Evolutionary conservation across 2,113 vertebrate genomes (phyloP).

Genomic region (Laterallus jamaicensis): DNA sequence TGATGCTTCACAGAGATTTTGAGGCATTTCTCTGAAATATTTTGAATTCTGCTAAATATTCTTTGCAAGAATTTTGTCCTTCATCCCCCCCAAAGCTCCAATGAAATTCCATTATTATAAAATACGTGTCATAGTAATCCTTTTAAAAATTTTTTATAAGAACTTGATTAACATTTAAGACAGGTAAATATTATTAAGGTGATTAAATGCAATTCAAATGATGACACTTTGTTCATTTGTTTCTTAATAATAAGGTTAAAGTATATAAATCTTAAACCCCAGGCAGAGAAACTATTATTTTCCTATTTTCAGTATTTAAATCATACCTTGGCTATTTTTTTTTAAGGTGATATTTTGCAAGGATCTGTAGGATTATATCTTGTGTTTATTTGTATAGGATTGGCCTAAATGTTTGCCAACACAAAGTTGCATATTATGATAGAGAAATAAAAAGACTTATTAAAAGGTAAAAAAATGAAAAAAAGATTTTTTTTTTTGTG

Average conservation of each 20-base stretch:
- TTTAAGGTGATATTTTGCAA: background rate
- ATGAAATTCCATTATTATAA: background rate
- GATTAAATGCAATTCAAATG: background rate
- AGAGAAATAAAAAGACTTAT: background rate
- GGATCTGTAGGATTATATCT: background rate
- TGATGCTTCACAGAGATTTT: background rate
- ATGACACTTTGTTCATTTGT: too few relatives aligned
- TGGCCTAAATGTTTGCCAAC: background rate
- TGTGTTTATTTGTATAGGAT: background rate
- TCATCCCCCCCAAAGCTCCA: accelerated
- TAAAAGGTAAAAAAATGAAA: background rate
- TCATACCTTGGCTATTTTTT: background rate
- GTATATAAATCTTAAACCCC: background rate
- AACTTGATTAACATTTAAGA: background rate
- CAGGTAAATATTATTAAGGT: background rate
- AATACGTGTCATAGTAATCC: background rate
- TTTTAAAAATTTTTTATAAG: background rate
- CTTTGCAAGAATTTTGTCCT: background rate
- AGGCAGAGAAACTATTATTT: background rate
- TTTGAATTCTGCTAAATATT: background rate
- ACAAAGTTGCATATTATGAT: background rate
- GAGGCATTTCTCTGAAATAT: background rate
- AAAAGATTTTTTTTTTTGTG: background rate
- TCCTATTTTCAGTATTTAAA: background rate
- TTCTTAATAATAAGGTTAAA: background rate